Percentiles rank a stretch among this genome's conserved stretches.
Evolutionary conservation across 2,113 vertebrate species (phyloP).

Genomic region (Archocentrus centrarchus): DNA sequence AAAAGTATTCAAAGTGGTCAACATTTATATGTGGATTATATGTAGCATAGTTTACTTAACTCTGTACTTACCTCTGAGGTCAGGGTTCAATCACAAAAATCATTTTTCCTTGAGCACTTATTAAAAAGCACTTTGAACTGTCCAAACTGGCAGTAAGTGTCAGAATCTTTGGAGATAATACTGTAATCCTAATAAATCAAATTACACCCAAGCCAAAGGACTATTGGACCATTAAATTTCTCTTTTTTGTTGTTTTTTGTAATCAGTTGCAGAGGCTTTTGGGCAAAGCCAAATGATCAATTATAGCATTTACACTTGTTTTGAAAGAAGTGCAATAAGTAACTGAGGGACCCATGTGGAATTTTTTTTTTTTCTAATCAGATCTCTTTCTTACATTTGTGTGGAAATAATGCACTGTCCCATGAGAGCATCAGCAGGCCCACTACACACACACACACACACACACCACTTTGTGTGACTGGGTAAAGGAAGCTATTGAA

Average conservation of each 20-base stretch:
- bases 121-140: constrained; percentile 69
- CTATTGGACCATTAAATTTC: constrained; percentile 44
- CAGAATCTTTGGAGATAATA: background rate
- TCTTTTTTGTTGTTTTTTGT: constrained; percentile 16
- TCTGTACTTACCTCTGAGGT: background rate
- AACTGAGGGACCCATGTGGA: constrained; percentile 26
- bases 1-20: background rate
- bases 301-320: constrained; percentile 50
- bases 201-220: constrained; percentile 50
- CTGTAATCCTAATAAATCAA: constrained; percentile 2
- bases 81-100: background rate
- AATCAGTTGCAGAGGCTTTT: constrained; percentile 19
- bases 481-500: constrained; percentile 83
- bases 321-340: constrained; percentile 72
- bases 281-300: constrained; percentile 14
- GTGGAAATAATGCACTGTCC: constrained; percentile 37
- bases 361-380: constrained; percentile 18
- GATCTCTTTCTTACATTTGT: constrained; percentile 33
- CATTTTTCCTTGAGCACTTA: constrained; percentile 56
- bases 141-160: constrained; percentile 26
- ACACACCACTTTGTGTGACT: constrained; percentile 70
- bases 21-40: background rate
- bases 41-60: background rate
- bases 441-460: constrained; percentile 36
- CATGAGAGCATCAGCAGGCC: constrained; percentile 66